Conservation (phyloP, 1,140 invertebrate genomes). For the Adoxophyes honmai region DNA sequence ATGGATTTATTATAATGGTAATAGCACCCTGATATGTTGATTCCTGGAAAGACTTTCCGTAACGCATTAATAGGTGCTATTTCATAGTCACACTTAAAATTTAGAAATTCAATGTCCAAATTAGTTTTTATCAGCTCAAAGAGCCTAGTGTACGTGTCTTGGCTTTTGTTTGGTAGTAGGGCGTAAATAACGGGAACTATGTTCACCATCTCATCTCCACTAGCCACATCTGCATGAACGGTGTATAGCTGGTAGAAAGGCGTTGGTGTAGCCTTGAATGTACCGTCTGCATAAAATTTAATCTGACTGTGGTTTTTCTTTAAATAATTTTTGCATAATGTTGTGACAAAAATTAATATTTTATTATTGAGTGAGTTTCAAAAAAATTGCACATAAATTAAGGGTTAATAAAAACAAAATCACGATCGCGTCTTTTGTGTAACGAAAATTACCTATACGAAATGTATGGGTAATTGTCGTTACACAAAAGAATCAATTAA, state of each 20-base stretch:
- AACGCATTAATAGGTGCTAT: constrained; percentile 6
- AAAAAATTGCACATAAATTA: too few relatives aligned
- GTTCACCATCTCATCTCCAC: background rate
- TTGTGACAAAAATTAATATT: constrained; percentile 3
- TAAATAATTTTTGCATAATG: background rate
- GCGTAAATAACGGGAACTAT: constrained; percentile 5
- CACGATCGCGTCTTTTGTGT: too few relatives aligned
- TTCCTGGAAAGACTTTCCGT: background rate
- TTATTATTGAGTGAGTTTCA: too few relatives aligned
- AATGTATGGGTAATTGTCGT: background rate
- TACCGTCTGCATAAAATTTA: background rate
- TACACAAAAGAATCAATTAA: too few relatives aligned
- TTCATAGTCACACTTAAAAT: constrained; percentile 16
- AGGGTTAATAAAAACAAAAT: too few relatives aligned
- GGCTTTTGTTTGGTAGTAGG: constrained; percentile 7
- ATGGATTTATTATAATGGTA: constrained; percentile 12
- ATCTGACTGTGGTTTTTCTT: background rate
- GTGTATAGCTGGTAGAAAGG: constrained; percentile 13
- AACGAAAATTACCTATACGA: too few relatives aligned
- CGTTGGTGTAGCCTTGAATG: background rate
- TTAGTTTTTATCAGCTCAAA: constrained; percentile 15
- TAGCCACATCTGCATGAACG: background rate
- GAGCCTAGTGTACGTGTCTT: constrained; percentile 6
- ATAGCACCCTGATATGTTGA: constrained; percentile 11
- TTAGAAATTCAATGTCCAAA: background rate